phyloP scores from a whole-genome alignment of 2,797 vertebrate genomes.

The Cyprinodon diabolis region DNA sequence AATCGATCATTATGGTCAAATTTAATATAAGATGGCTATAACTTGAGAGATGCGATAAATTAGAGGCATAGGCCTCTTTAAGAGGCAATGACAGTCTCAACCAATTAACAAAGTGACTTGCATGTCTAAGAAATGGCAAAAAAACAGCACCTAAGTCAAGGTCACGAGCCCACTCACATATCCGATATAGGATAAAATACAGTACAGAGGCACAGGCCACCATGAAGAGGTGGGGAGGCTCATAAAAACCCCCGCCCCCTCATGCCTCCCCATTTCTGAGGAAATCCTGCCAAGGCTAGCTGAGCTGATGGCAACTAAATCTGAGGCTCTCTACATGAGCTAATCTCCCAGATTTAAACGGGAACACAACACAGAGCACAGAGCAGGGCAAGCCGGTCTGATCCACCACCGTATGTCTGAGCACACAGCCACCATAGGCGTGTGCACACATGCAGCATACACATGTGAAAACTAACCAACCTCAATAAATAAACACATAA shows the following conservation, averaged over 20 bases:
- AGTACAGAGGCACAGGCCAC: constrained; percentile 58
- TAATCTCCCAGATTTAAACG: constrained; percentile 81
- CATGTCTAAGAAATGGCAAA: constrained; percentile 19
- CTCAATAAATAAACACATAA: not conserved
- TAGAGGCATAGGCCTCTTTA: not conserved
- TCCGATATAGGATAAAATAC: constrained; percentile 68
- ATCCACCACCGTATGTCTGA: constrained; percentile 74
- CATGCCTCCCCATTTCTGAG: constrained; percentile 51
- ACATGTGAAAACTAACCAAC: constrained; percentile 29
- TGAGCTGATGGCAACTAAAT: constrained; percentile 76
- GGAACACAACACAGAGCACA: constrained; percentile 71
- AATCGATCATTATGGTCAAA: no score
- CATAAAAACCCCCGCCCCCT: constrained; percentile 51
- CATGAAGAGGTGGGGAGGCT: constrained; percentile 35
- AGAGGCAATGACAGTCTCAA: not conserved
- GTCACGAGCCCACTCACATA: constrained; percentile 57
- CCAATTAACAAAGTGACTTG: constrained; percentile 11
- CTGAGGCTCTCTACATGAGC: constrained; percentile 76
- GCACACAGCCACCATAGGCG: constrained; percentile 34
- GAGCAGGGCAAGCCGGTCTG: constrained; percentile 74
- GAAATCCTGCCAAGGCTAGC: constrained; percentile 73
- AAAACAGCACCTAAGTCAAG: constrained; percentile 61
- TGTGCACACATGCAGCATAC: constrained; percentile 1
- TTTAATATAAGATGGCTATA: not conserved
- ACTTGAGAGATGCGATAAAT: not conserved